Base-by-base conservation (phyloP, 1,140 invertebrate genomes). In the Schmidtea mediterranea region DNA sequence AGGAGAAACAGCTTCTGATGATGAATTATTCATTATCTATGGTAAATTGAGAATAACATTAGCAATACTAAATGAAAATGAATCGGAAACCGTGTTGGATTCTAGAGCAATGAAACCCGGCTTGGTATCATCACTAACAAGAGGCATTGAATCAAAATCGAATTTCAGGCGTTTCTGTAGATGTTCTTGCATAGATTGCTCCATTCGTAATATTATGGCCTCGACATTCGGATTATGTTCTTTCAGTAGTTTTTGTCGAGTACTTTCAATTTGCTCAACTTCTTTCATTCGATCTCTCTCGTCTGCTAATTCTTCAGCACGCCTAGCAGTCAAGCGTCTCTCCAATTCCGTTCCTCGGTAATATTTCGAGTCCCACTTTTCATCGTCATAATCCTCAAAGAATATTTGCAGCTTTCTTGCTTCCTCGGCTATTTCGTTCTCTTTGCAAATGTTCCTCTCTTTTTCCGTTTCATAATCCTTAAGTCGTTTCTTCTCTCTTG, bases 311-410 rank as follows among this genome's bases (percentile, higher is more conserved):
- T 82, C 79, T 67, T 95, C 89, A 52, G 82, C 75, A 43, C 86
- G 80, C 51, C 87, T 70, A 57, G 89, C 81, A 40, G 78, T 77
- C 38, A 90, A 65, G n/a, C 86, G 71, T 51, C 79, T 74, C 59
- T 79, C 76, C 43, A 95, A 67, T 59, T 84, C 80, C 63, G 82
- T 76, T 26, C 82, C 81, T 32, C 26, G 3, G 26, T 92, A 95
- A 70, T 82, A 95, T 63, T 92, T 92, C 22, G 78, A 72, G 63
- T 95, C 90, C 65, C 94, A 84, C 43, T 83, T 71, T 66, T 94
- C 83, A 64, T 97, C 89, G 63, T 94, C 86, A 32, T 97, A 97
- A 65, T 95, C 89, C 67, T 97, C 87, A 9, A 95, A 71, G 62
- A 95, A 95, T 69, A 95, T 83, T 64, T 89, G 87, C 12, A 97